Evolutionary conservation across 2,797 vertebrate species (phyloP).

Genomic region (Lates japonicus): DNA sequence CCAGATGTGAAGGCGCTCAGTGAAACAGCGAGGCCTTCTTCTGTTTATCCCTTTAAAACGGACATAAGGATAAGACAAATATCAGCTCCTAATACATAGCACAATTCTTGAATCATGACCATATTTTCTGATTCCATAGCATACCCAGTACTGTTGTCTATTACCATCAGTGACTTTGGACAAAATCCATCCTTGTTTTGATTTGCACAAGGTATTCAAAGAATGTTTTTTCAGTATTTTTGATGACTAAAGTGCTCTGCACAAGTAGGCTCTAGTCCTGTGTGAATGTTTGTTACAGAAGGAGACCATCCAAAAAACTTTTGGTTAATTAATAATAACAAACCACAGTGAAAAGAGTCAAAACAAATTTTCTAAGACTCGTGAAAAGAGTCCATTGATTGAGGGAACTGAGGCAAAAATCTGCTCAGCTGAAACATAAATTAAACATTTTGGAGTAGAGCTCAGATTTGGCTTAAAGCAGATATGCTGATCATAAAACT

Average conservation of each 20-base stretch:
- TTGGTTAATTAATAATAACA: constrained; percentile 78
- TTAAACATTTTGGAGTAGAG: constrained; percentile 25
- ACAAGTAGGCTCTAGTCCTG: constrained; percentile 39
- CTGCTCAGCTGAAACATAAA: constrained; percentile 52
- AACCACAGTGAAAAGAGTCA: constrained; percentile 62
- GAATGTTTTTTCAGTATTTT: constrained; percentile 84
- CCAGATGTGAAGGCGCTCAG: constrained; percentile 84
- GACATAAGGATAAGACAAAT: constrained; percentile 57
- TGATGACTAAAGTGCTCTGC: constrained; percentile 67
- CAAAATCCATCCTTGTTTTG: constrained; percentile 72
- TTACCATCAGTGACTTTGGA: constrained; percentile 54
- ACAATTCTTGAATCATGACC: constrained; percentile 23
- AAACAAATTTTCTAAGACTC: constrained; percentile 46
- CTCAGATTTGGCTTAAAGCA: constrained; percentile 10
- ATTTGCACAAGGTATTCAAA: constrained; percentile 78
- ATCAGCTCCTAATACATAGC: constrained; percentile 27
- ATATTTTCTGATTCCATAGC: constrained; percentile 26
- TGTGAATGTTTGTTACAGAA: constrained; percentile 58
- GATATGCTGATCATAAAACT: constrained; percentile 32
- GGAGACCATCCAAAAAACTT: constrained; percentile 22
- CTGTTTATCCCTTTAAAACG: constrained; percentile 67
- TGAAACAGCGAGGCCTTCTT: constrained; percentile 75
- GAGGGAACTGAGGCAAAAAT: constrained; percentile 18
- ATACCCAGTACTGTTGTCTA: constrained; percentile 17
- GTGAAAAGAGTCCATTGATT: constrained; percentile 74